Evolutionary conservation across 2,888 invertebrate genomes (phyloP).

Genomic region (Andrena minutula): DNA sequence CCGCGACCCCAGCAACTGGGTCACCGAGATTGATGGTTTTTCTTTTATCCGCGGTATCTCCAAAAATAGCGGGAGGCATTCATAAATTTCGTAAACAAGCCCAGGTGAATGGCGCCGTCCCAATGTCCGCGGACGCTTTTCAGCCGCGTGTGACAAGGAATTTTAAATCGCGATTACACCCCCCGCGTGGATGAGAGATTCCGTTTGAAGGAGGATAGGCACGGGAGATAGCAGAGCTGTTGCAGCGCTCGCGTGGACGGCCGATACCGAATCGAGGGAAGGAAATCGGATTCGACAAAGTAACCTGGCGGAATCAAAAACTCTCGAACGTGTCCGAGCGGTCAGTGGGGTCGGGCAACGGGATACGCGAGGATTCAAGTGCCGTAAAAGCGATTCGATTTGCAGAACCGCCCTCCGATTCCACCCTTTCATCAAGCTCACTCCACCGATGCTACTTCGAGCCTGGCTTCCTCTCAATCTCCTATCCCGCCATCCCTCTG

Average conservation of each 20-base stretch:
- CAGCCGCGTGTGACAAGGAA: not conserved
- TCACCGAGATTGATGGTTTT: slow-evolving; percentile 71
- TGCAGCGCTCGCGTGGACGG: not conserved
- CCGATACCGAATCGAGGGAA: slow-evolving; percentile 24
- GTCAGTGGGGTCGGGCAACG: slow-evolving; percentile 18
- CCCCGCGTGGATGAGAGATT: not conserved
- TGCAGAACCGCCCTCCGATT: slow-evolving; percentile 53
- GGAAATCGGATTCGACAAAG: slow-evolving; percentile 43
- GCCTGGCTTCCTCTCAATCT: slow-evolving; percentile 20
- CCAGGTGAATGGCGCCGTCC: slow-evolving; percentile 51
- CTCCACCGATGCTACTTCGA: slow-evolving; percentile 11
- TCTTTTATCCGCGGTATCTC: slow-evolving; percentile 61
- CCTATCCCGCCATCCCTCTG: slow-evolving; percentile 19
- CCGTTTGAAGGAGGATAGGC: not conserved
- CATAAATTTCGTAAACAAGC: slow-evolving; percentile 68
- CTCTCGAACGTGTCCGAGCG: slow-evolving; percentile 44
- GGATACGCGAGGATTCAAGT: slow-evolving; percentile 52
- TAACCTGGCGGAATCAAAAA: slow-evolving; percentile 47
- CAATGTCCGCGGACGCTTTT: not conserved
- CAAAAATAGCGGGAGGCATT: slow-evolving; percentile 61
- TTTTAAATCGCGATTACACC: slow-evolving; percentile 14
- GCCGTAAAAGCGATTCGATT: slow-evolving; percentile 69
- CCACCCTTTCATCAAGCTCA: slow-evolving; percentile 58
- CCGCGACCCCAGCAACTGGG: slow-evolving; percentile 53
- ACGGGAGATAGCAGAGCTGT: not conserved